Evolutionary conservation across 2,797 vertebrate species (phyloP), one percentile per base, ranked within the genome.

Genomic region (Propithecus deckenii): DNA sequence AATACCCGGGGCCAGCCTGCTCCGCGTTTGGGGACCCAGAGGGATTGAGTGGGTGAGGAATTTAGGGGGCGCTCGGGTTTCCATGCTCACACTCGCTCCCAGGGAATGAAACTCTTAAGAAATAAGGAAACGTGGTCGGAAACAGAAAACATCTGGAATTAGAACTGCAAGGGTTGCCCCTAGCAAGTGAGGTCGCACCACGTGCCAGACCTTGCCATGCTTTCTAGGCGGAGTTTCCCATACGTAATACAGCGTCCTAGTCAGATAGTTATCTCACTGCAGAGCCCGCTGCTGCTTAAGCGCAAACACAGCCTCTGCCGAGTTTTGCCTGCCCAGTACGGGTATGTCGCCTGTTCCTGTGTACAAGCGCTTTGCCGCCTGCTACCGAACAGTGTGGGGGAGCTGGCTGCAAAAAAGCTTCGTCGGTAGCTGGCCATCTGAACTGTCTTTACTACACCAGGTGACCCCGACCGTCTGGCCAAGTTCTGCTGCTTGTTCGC

Each of bases 1-100:
- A 86, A 48, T 28, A 23, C 0, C 9, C 0, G 2, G 20, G 15
- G 11, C 7, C 3, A 0, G 5, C 0, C 3, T 0, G 25, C 10
- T 30, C 18, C 9, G 1, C 9, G 0, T 43, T 32, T 2, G 2
- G 46, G 2, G 3, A 5, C 2, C 35, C 0, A 0, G 4, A 15
- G 5, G 30, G 32, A 15, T 7, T n/a, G 4, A 8, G 1, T 2
- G 2, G 14, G 0, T 41, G 11, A 12, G 5, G 25, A 32, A 9
- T 6, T n/a, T 5, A 10, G 1, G 2, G 2, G 11, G 0, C 32
- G 17, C 17, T 13, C n/a, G 30, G 20, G 13, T 69, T 89, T 63
- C 67, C 12, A 12, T 15, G 1, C 61, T 17, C 22, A 32, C 7
- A 3, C 14, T 69, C 7, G 2, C 59, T 57, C 23, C 4, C 41